phyloP scores from a whole-genome alignment of 2,888 invertebrate genomes.

The Bombylius discolor region DNA sequence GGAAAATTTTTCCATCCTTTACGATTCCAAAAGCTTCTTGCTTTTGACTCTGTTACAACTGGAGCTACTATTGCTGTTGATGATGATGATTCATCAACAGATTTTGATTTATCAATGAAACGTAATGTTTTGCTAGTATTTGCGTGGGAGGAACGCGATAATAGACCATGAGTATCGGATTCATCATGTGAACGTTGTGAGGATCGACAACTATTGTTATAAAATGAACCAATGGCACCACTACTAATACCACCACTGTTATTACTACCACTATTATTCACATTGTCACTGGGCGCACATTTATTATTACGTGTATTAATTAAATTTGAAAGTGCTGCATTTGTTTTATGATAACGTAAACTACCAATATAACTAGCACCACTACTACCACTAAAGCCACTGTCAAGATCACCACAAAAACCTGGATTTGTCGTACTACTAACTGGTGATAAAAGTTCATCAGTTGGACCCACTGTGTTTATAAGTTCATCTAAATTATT shows the following conservation, averaged over 20 bases:
- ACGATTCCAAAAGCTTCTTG: constrained; percentile 52
- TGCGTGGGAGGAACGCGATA: constrained; percentile 38
- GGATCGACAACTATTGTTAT: constrained; percentile 24
- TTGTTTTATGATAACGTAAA: constrained; percentile 40
- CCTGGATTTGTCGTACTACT: constrained; percentile 42
- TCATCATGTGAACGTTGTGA: constrained; percentile 26
- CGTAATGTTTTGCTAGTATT: constrained; percentile 32
- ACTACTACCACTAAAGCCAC: constrained; percentile 72
- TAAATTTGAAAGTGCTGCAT: constrained; percentile 24
- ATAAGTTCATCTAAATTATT: constrained; percentile 53
- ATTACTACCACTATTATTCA: constrained; percentile 14
- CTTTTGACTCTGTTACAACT: constrained; percentile 29
- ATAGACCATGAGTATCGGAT: constrained; percentile 18
- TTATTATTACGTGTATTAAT: constrained; percentile 22
- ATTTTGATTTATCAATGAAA: constrained; percentile 39
- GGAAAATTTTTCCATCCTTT: constrained; percentile 69
- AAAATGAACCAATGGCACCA: constrained; percentile 26
- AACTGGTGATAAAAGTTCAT: constrained; percentile 57
- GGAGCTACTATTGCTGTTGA: constrained; percentile 16
- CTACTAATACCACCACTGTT: constrained; percentile 24
- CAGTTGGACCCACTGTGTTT: constrained; percentile 51
- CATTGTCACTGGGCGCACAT: constrained; percentile 11
- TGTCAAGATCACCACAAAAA: constrained; percentile 50
- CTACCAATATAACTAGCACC: constrained; percentile 69
- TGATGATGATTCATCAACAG: constrained; percentile 36